Percentiles rank a stretch among this genome's conserved stretches.
Conservation (phyloP, 2,888 invertebrate species). For the Archips crataeganus region DNA sequence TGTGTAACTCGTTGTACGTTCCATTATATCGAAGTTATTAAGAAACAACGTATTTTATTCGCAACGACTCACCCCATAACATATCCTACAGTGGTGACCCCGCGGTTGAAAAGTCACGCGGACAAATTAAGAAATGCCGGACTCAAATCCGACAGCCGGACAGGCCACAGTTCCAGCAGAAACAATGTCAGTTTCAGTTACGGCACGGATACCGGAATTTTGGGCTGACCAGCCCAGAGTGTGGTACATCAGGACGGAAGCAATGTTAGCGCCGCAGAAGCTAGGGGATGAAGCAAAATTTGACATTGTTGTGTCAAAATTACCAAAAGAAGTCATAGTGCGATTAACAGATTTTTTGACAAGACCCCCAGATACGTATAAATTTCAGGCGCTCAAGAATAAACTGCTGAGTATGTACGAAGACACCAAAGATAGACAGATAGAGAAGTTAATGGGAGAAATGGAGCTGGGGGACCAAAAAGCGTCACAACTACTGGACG, state of each 20-base stretch:
- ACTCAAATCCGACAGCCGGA: too few species aligned
- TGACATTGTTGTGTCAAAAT: neutral
- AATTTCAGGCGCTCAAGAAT: neutral
- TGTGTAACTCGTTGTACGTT: too few species aligned
- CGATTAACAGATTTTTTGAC: neutral
- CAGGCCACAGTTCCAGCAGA: too few species aligned
- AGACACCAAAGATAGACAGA: neutral
- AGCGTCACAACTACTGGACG: neutral
- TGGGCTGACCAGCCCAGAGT: too few species aligned
- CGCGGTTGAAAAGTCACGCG: too few species aligned
- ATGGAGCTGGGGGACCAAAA: neutral
- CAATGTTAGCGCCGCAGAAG: neutral
- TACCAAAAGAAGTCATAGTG: neutral
- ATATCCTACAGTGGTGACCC: too few species aligned
- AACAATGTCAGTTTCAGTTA: too few species aligned
- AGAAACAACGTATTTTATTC: too few species aligned
- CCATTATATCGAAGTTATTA: too few species aligned
- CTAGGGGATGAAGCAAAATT: neutral
- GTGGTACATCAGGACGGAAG: neutral
- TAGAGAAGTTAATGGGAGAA: neutral
- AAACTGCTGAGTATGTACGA: neutral
- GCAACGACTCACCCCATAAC: too few species aligned
- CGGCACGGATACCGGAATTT: too few species aligned
- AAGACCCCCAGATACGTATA: neutral
- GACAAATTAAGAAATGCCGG: too few species aligned